These are phyloP conservation scores for Rhodeus uyekii DNA, from an alignment of 2,797 vertebrate genomes.

Conservation along the genomic window DNA sequence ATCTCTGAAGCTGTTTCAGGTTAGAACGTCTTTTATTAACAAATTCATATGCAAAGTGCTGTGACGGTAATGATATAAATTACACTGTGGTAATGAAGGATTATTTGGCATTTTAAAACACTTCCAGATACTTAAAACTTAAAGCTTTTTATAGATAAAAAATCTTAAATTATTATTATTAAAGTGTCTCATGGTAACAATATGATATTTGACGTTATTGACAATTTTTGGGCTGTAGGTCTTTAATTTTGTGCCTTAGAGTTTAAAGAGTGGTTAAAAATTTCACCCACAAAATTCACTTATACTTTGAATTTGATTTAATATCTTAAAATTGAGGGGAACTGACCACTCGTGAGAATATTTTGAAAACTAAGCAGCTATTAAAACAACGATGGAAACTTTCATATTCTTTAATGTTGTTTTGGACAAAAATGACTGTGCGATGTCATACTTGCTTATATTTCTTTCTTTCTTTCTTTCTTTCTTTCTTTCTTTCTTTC, in stretches of 20 bases:
- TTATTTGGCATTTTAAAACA: neutral
- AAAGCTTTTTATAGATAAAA: neutral
- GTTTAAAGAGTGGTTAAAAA: too few species aligned
- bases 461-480: too few species aligned
- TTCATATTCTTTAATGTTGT: neutral
- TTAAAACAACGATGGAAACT: neutral
- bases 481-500: neutral
- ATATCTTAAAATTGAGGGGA: neutral
- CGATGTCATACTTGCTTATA: neutral
- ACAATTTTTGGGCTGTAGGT: neutral
- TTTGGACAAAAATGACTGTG: neutral
- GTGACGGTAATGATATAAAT: neutral
- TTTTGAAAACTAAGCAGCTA: neutral
- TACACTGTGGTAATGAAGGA: neutral
- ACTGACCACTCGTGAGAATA: neutral
- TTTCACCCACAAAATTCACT: too few species aligned
- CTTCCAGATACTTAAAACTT: neutral
- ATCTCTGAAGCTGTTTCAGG: neutral
- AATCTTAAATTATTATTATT: neutral
- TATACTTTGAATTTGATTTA: neutral
- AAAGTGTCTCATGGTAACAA: too few species aligned
- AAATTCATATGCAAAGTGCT: neutral
- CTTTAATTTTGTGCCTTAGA: neutral
- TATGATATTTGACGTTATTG: too few species aligned
- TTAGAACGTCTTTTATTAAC: neutral